phyloP scores from a whole-genome alignment of 1,140 invertebrate species.

The Drosophila kohkoa region DNA sequence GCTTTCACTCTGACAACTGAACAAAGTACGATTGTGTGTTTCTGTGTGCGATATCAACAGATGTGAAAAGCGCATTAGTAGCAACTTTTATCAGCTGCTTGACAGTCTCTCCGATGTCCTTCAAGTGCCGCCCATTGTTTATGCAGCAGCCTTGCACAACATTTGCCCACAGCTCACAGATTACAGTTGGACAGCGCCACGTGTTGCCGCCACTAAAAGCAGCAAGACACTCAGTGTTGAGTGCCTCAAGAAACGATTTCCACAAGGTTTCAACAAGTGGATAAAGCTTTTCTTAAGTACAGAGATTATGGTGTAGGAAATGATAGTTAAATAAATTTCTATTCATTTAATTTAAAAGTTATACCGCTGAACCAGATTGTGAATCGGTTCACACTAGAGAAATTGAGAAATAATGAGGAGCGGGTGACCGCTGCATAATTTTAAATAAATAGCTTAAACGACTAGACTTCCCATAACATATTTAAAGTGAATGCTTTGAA shows the following conservation, averaged over 20 bases:
- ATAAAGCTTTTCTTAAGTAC: neutral
- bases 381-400: neutral
- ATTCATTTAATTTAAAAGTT: neutral
- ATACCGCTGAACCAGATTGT: neutral
- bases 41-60: conserved; percentile 38
- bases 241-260: conserved; percentile 8
- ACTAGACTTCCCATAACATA: no score
- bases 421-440: no score
- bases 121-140: conserved; percentile 24
- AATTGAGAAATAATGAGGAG: neutral
- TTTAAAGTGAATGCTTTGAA: no score
- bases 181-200: conserved; percentile 26
- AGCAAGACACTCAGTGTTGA: neutral
- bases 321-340: no score
- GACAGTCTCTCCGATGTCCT: conserved; percentile 16
- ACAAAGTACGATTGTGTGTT: neutral
- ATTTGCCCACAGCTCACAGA: conserved; percentile 6
- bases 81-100: conserved; percentile 57
- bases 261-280: neutral
- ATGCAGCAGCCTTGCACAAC: conserved; percentile 22
- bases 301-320: no score
- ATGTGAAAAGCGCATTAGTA: conserved; percentile 63
- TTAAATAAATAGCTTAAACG: no score
- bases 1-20: conserved; percentile 4
- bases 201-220: conserved; percentile 32